Conservation (phyloP, 2,113 vertebrate species). For the Oncorhynchus tshawytscha region DNA sequence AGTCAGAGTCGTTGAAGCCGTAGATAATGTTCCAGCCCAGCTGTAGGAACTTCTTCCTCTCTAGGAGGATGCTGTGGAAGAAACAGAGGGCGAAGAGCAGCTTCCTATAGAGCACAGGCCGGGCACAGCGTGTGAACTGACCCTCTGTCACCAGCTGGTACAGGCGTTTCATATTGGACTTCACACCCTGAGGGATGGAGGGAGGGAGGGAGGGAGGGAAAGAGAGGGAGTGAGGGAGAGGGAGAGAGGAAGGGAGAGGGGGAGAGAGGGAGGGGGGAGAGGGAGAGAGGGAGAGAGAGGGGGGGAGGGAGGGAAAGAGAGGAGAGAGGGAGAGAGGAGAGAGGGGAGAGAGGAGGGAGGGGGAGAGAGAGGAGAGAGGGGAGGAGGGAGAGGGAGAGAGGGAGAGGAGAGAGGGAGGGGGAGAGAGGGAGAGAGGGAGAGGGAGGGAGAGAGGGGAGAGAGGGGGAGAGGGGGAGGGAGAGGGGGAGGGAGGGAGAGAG, state of each 20-base stretch:
- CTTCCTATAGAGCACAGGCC: constrained; percentile 75
- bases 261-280: not conserved
- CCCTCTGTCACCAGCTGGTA: constrained; percentile 81
- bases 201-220: no score
- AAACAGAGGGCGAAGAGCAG: constrained; percentile 88
- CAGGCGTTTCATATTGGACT: constrained; percentile 87
- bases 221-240: no score
- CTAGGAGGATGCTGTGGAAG: constrained; percentile 86
- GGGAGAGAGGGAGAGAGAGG: not conserved
- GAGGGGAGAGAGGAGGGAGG: no score
- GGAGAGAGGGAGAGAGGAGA: not conserved
- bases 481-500: not conserved
- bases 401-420: not conserved
- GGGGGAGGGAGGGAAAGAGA: rapidly evolving
- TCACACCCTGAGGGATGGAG: constrained; percentile 77
- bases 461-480: not conserved
- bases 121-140: constrained; percentile 78
- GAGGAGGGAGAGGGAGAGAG: not conserved
- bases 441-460: rapidly evolving
- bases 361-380: no score
- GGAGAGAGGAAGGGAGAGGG: not conserved
- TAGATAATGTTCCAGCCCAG: constrained; percentile 89
- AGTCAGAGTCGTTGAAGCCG: constrained; percentile 88
- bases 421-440: constrained; percentile 3
- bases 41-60: constrained; percentile 86